A percentile compares a stretch with the other conserved stretches of the same genome.
These are phyloP conservation scores for Hirudinaria manillensis DNA, from an alignment of 2,888 invertebrate genomes.

Conservation along the genomic window DNA sequence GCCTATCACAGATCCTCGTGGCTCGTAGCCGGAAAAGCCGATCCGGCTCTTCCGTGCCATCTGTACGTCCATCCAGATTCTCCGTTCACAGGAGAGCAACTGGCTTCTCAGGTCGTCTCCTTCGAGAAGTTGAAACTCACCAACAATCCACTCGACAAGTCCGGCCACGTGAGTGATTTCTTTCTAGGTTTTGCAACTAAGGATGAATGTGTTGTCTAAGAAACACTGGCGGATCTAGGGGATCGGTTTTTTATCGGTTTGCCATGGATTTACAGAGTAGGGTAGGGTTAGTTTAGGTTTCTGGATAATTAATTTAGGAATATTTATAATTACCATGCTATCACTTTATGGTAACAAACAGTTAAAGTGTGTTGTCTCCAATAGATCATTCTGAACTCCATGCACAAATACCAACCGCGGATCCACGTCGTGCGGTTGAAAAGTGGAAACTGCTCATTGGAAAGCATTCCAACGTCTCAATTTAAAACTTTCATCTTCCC, in stretches of 20 bases:
- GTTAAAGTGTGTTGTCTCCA: not conserved
- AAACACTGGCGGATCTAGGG: too few species aligned
- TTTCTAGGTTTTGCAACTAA: not conserved
- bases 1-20: constrained; percentile 96
- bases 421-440: constrained; percentile 80
- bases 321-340: too few species aligned
- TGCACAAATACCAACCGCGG: constrained; percentile 98
- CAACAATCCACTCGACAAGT: constrained; percentile 80
- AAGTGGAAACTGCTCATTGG: constrained; percentile 15
- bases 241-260: constrained; percentile 8
- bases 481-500: constrained; percentile 80
- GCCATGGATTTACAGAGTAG: not conserved
- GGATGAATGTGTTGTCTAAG: not conserved
- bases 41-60: constrained; percentile 83
- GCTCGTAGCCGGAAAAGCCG: constrained; percentile 92
- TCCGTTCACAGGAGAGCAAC: constrained; percentile 83
- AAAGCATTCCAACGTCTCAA: constrained; percentile 59
- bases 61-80: constrained; percentile 94
- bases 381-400: constrained; percentile 95
- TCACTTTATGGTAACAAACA: too few species aligned
- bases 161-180: constrained; percentile 48
- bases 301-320: too few species aligned
- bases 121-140: constrained; percentile 97
- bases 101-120: constrained; percentile 90
- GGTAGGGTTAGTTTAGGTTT: not conserved